Evolutionary conservation across 2,113 vertebrate genomes (phyloP).

Genomic region (Leuciscus idus): DNA sequence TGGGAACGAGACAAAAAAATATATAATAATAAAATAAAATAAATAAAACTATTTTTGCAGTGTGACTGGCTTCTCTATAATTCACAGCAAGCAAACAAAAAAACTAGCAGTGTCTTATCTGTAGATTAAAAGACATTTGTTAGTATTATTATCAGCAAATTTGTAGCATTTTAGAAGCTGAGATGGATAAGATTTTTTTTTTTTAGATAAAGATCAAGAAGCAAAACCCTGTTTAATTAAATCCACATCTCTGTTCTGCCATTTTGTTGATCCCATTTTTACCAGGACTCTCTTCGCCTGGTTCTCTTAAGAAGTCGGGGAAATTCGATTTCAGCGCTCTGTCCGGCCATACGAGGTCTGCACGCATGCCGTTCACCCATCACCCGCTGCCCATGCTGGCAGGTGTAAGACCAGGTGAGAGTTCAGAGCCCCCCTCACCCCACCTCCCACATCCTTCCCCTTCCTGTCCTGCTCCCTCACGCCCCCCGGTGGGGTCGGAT

Average conservation of each 20-base stretch:
- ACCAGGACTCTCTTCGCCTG: constrained; percentile 89
- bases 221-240: constrained; percentile 73
- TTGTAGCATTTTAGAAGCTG: neutral
- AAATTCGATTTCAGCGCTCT: constrained; percentile 96
- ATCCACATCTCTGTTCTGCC: constrained; percentile 82
- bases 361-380: constrained; percentile 96
- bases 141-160: neutral
- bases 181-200: constrained; percentile 32
- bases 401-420: constrained; percentile 98
- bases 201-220: constrained; percentile 49
- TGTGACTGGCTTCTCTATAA: constrained; percentile 16
- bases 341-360: constrained; percentile 91
- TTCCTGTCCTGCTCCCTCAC: constrained; percentile 29
- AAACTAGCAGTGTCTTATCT: constrained; percentile 1
- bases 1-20: neutral
- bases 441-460: constrained; percentile 52
- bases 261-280: constrained; percentile 86
- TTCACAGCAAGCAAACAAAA: neutral
- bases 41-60: neutral
- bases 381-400: constrained; percentile 97
- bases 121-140: neutral
- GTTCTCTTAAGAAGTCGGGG: constrained; percentile 97
- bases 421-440: constrained; percentile 65
- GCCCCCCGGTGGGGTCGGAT: neutral
- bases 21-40: no score